Evolutionary conservation across 2,113 vertebrate genomes (phyloP).

Genomic region (Hippopotamus amphibius): DNA sequence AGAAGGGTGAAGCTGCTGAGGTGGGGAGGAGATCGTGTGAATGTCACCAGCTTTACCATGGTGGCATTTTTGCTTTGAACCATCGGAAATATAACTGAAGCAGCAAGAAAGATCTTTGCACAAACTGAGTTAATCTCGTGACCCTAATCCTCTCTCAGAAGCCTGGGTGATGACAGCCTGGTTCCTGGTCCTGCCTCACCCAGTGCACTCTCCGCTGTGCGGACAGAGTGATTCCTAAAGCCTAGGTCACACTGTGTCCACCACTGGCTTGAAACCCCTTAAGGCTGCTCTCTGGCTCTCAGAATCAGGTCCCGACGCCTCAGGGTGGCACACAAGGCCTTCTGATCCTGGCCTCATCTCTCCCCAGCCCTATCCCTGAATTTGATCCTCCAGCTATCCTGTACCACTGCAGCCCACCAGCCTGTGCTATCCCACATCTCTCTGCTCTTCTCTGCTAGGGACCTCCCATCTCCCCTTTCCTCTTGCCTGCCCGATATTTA

Average conservation of each 20-base stretch:
- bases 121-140: background rate
- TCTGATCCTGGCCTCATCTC: background rate
- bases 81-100: background rate
- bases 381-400: background rate
- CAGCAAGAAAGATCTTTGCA: background rate
- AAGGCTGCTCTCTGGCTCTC: background rate
- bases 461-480: background rate
- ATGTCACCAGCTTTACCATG: background rate
- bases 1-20: background rate
- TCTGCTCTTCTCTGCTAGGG: no score
- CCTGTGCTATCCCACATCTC: background rate
- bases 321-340: background rate
- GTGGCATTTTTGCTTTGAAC: background rate
- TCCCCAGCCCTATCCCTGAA: background rate
- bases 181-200: background rate
- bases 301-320: background rate
- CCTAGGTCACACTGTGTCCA: no score
- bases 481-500: background rate
- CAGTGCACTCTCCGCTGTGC: background rate
- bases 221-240: background rate
- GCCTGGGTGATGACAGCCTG: background rate
- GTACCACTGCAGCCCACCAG: no score
- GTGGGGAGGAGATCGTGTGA: background rate
- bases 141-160: background rate
- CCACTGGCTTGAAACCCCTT: background rate